Evolutionary conservation across 2,113 vertebrate genomes (phyloP).

Genomic region (Sorex fumeus): DNA sequence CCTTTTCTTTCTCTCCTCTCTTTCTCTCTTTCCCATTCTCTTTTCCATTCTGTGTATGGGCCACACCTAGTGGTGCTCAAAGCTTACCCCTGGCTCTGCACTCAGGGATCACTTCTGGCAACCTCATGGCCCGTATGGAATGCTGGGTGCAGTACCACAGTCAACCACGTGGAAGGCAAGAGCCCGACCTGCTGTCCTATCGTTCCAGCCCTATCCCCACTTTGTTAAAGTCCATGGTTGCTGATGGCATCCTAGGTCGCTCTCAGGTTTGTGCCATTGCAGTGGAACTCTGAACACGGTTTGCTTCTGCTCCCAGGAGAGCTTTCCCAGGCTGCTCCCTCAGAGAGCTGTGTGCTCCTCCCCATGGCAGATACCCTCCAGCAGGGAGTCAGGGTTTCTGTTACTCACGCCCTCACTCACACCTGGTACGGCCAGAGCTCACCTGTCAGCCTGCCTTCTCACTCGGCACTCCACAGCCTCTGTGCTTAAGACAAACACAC

Average conservation of each 20-base stretch:
- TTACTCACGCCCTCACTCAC: neutral
- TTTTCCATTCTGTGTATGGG: no score
- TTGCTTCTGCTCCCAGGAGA: neutral
- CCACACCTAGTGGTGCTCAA: no score
- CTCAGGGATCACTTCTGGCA: no score
- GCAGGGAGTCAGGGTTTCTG: neutral
- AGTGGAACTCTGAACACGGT: no score
- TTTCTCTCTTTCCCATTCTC: no score
- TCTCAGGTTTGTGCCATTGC: neutral
- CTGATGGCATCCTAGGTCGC: neutral
- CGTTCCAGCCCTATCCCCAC: no score
- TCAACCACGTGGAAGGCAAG: no score
- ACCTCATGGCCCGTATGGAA: no score
- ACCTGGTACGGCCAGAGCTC: neutral
- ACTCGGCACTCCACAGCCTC: neutral
- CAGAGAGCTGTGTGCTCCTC: neutral
- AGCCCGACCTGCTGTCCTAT: no score
- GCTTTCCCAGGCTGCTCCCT: neutral
- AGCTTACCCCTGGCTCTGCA: no score
- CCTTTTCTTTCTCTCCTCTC: no score
- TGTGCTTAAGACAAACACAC: slow-evolving; percentile 42
- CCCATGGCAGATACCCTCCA: neutral
- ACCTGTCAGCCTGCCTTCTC: neutral
- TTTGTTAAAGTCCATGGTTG: neutral
- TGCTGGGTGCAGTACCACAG: no score